Evolutionary conservation across 2,113 vertebrate genomes (phyloP).

Genomic region (Physeter macrocephalus): DNA sequence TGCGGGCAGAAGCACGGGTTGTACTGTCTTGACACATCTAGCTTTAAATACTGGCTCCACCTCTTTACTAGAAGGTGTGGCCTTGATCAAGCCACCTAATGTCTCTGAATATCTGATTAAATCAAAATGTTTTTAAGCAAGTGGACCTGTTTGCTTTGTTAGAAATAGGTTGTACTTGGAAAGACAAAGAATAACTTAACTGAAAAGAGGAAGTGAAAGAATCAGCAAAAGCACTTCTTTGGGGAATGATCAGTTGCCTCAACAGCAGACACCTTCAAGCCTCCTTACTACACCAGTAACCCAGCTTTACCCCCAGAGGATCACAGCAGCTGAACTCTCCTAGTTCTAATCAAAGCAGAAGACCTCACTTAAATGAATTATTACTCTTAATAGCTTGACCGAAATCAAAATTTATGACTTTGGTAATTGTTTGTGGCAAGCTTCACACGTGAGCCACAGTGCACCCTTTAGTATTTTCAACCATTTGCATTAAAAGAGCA

Average conservation of each 20-base stretch:
- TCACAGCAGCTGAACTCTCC: background rate
- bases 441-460: background rate
- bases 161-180: background rate
- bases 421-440: conserved; percentile 10
- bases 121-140: background rate
- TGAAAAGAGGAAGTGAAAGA: background rate
- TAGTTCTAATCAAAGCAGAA: conserved; percentile 8
- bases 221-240: background rate
- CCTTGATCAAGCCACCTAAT: background rate
- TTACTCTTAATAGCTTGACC: background rate
- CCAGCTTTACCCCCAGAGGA: background rate
- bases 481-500: background rate
- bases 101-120: background rate
- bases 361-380: conserved; percentile 5
- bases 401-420: conserved; percentile 34
- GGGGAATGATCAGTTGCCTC: background rate
- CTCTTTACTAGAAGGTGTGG: background rate
- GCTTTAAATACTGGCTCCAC: background rate
- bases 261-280: background rate
- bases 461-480: background rate
- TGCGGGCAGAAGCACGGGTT: background rate
- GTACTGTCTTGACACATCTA: background rate
- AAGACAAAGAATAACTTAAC: conserved; percentile 15
- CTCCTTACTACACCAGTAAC: background rate
- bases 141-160: background rate